Conservation (phyloP, 2,113 vertebrate species). For the Chitala chitala region DNA sequence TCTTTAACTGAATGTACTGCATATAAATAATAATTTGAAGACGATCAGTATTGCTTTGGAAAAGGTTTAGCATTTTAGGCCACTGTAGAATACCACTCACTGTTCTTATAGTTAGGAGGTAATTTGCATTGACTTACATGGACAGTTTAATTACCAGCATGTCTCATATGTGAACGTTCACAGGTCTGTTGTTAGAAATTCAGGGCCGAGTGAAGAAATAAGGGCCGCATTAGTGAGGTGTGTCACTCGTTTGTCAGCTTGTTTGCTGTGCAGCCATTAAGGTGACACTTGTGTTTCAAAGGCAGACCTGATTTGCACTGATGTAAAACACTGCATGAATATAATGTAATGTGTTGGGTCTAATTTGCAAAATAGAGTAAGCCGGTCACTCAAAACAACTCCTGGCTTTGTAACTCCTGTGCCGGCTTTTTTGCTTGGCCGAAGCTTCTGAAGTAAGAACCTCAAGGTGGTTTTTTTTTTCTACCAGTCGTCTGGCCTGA, state of each 20-base stretch:
- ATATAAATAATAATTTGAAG: neutral
- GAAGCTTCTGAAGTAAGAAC: conserved; percentile 10
- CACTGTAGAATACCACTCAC: neutral
- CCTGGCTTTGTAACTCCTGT: neutral
- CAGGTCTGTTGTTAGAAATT: neutral
- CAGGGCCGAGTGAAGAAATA: neutral
- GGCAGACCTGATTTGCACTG: too few species aligned
- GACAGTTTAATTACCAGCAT: neutral
- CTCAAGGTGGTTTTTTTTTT: conserved; percentile 35
- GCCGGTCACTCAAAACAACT: conserved; percentile 11
- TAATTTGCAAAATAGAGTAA: neutral
- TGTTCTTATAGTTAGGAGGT: neutral
- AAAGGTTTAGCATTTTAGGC: neutral
- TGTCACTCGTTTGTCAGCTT: neutral
- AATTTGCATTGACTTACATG: neutral
- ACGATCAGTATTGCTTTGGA: neutral
- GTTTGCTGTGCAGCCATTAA: neutral
- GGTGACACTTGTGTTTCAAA: too few species aligned
- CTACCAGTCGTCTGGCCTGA: conserved; percentile 43
- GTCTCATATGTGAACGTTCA: neutral
- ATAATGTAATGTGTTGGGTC: too few species aligned
- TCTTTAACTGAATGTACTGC: neutral
- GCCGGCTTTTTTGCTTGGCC: neutral
- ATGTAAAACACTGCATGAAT: too few species aligned
- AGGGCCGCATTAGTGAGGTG: neutral